These are phyloP conservation scores for Mactromeris polynyma DNA, from an alignment of 2,888 invertebrate genomes.

Conservation along the genomic window DNA sequence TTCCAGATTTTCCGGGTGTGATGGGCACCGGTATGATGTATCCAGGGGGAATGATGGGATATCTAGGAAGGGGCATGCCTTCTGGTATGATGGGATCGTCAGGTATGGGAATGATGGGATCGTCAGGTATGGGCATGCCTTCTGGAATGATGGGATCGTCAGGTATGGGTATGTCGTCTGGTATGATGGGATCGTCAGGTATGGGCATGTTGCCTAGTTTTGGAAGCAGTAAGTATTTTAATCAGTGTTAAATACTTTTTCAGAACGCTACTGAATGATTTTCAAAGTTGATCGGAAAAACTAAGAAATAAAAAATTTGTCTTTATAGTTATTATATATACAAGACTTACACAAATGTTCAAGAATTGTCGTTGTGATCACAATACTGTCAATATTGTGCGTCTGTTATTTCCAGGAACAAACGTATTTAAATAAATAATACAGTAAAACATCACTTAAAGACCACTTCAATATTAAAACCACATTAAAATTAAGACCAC, in stretches of 20 bases:
- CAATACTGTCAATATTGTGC: too few species aligned
- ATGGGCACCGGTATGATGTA: not conserved
- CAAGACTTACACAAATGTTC: too few species aligned
- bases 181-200: not conserved
- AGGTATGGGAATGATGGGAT: slow-evolving; percentile 1
- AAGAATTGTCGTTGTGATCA: too few species aligned
- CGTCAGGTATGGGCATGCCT: slow-evolving; percentile 15
- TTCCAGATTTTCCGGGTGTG: not conserved
- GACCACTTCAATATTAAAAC: too few species aligned
- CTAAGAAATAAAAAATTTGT: too few species aligned
- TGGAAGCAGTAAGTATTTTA: not conserved
- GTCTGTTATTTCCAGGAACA: too few species aligned
- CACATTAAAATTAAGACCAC: too few species aligned
- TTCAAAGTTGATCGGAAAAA: too few species aligned
- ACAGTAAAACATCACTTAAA: too few species aligned
- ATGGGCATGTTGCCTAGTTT: not conserved
- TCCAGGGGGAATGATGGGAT: slow-evolving; percentile 3
- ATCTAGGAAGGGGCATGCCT: not conserved
- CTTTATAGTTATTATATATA: too few species aligned
- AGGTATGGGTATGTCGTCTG: not conserved
- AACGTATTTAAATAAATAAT: too few species aligned
- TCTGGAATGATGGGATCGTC: not conserved
- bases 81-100: not conserved
- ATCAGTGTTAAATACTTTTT: not conserved
- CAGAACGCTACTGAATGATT: too few species aligned